These are phyloP conservation scores for Ischnura elegans DNA, from an alignment of 2,888 invertebrate genomes.

Conservation along the genomic window DNA sequence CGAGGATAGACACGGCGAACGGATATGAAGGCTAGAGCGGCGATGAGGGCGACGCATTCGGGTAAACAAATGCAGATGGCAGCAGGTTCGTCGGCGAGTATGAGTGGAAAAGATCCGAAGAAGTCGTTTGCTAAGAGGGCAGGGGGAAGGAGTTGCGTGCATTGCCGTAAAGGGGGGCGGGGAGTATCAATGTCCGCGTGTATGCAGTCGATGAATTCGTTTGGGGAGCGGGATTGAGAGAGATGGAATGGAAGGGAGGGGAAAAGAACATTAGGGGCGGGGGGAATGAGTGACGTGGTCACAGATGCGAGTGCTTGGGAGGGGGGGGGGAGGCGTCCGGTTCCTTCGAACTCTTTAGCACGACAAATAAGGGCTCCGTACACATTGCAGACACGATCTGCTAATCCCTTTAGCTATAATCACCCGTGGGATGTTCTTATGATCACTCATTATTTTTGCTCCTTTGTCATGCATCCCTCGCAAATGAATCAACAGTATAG, in stretches of 20 bases:
- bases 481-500: too few relatives aligned
- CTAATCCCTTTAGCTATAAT: neutral
- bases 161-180: neutral
- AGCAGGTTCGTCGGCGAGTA: neutral
- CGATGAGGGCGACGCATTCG: constrained; percentile 26
- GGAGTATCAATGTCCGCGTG: neutral
- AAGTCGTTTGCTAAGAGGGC: neutral
- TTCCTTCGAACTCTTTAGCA: neutral
- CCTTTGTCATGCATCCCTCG: too few relatives aligned
- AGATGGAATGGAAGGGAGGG: neutral
- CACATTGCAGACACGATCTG: neutral
- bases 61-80: constrained; percentile 57
- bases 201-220: neutral
- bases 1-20: neutral
- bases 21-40: constrained; percentile 36
- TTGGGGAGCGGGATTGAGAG: neutral
- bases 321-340: neutral
- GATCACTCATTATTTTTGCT: too few relatives aligned
- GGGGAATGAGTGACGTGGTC: neutral
- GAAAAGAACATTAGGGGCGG: neutral
- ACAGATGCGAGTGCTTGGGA: neutral
- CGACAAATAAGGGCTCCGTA: neutral
- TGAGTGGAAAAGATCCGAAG: neutral
- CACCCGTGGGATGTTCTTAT: neutral
- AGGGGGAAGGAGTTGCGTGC: too few relatives aligned